Conservation (phyloP, 2,888 invertebrate genomes). For the Drosophila kuntzei region DNA sequence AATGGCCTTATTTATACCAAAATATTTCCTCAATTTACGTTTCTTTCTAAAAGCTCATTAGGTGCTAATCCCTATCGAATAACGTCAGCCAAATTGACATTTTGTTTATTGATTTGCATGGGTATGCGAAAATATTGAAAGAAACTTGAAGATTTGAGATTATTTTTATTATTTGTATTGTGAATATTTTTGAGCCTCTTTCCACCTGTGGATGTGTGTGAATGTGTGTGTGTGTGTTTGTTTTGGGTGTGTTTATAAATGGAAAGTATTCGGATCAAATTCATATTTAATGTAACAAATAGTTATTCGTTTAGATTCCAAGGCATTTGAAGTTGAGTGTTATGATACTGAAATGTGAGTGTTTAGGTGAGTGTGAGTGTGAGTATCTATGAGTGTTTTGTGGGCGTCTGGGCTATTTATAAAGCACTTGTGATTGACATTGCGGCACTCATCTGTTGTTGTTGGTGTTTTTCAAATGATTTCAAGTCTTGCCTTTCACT, state of each 20-base stretch:
- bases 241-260: slow-evolving; percentile 6
- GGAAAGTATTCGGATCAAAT: slow-evolving; percentile 38
- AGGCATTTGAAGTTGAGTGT: slow-evolving; percentile 33
- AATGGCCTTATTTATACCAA: background rate
- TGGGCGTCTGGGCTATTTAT: slow-evolving; percentile 53
- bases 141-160: slow-evolving; percentile 13
- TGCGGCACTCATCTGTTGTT: slow-evolving; percentile 36
- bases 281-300: slow-evolving; percentile 35
- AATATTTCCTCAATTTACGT: slow-evolving; percentile 11
- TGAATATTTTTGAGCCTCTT: slow-evolving; percentile 1
- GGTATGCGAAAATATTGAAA: slow-evolving; percentile 42
- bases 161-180: background rate
- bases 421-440: slow-evolving; percentile 60
- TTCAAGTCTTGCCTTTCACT: slow-evolving; percentile 50
- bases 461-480: slow-evolving; percentile 4
- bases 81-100: slow-evolving; percentile 24
- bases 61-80: slow-evolving; percentile 37
- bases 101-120: slow-evolving; percentile 44
- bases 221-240: background rate
- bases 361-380: background rate
- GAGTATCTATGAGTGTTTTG: slow-evolving; percentile 5
- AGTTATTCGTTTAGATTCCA: slow-evolving; percentile 10
- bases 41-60: slow-evolving; percentile 2
- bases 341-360: slow-evolving; percentile 8
- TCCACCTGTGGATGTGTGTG: background rate